phyloP scores from a whole-genome alignment of 2,113 vertebrate species.

The Uropsilus gracilis region DNA sequence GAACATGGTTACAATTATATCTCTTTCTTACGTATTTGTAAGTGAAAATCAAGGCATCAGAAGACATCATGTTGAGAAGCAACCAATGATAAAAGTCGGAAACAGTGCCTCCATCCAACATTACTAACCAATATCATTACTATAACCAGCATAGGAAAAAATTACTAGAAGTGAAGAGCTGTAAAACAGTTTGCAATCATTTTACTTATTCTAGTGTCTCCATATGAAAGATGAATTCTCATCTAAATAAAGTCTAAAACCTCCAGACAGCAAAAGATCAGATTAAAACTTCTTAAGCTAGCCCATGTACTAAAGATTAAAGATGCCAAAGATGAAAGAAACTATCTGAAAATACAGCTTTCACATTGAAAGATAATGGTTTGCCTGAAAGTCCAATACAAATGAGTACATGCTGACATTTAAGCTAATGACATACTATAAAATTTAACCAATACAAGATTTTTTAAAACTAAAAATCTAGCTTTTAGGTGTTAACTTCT shows the following conservation, averaged over 20 bases:
- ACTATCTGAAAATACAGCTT: slow-evolving; percentile 26
- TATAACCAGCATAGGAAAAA: neutral
- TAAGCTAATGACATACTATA: neutral
- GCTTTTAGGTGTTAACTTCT: slow-evolving; percentile 5
- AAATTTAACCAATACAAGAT: slow-evolving; percentile 34
- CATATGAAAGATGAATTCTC: slow-evolving; percentile 3
- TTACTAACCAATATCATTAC: neutral
- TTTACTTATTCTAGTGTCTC: slow-evolving; percentile 17
- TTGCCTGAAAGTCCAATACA: slow-evolving; percentile 33
- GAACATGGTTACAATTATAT: neutral
- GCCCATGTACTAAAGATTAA: neutral
- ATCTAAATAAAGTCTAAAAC: slow-evolving; percentile 8
- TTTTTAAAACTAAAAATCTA: slow-evolving; percentile 29
- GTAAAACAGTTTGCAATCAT: neutral
- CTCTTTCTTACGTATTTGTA: neutral
- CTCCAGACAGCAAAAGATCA: slow-evolving; percentile 11
- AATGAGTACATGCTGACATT: slow-evolving; percentile 11
- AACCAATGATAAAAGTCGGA: neutral
- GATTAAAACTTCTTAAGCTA: neutral
- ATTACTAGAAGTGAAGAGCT: neutral
- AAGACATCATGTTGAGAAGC: neutral
- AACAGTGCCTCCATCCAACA: neutral
- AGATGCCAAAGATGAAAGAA: slow-evolving; percentile 35
- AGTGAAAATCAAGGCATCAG: neutral
- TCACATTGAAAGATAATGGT: slow-evolving; percentile 55